Conservation (phyloP, 2,888 invertebrate species). For the Ametastegia equiseti region DNA sequence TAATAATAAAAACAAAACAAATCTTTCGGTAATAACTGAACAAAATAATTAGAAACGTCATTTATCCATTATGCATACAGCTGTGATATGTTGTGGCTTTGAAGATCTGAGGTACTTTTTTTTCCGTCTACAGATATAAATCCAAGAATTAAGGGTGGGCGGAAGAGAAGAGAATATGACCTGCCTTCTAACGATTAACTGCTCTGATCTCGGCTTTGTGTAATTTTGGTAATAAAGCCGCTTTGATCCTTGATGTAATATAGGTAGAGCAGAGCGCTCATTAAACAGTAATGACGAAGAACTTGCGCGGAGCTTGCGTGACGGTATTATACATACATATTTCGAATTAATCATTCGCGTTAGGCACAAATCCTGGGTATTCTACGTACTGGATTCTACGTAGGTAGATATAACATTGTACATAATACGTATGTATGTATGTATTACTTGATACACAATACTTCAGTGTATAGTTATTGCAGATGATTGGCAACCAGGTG, state of each 20-base stretch:
- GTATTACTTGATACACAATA: neutral
- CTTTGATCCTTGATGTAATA: slow-evolving; percentile 20
- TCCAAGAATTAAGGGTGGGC: neutral
- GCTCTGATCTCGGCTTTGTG: slow-evolving; percentile 12
- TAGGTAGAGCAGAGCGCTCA: slow-evolving; percentile 5
- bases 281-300: slow-evolving; percentile 26
- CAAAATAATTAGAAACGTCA: neutral
- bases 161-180: neutral
- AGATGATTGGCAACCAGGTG: neutral
- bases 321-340: slow-evolving; percentile 7
- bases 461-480: neutral
- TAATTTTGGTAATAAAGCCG: slow-evolving; percentile 38
- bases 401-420: neutral
- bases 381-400: no score
- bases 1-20: no score
- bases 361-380: neutral
- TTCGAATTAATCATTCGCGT: slow-evolving; percentile 6
- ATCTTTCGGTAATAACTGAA: neutral
- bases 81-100: neutral
- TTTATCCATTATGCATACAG: no score
- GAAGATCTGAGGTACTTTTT: neutral
- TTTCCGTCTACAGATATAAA: neutral
- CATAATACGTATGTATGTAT: neutral
- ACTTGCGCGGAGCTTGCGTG: neutral
- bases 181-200: neutral